These are phyloP conservation scores for Melanchra persicariae DNA, from an alignment of 2,888 invertebrate species.

Conservation along the genomic window DNA sequence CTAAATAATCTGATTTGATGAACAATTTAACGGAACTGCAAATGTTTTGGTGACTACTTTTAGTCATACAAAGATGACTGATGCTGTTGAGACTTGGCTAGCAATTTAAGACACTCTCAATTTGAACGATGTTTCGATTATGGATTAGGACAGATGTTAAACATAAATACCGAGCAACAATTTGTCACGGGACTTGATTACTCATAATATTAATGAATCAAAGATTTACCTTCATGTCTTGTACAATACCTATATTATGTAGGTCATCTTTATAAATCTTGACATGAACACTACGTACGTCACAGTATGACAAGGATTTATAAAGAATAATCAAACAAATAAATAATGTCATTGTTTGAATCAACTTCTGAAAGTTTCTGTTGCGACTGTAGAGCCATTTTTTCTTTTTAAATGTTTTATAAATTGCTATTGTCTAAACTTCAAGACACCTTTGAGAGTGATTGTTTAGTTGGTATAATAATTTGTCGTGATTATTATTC, in stretches of 20 bases:
- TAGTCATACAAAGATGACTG: background rate
- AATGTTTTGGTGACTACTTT: background rate
- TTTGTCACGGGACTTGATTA: constrained; percentile 56
- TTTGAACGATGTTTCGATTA: constrained; percentile 31
- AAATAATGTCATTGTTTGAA: constrained; percentile 18
- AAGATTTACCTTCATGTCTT: constrained; percentile 15
- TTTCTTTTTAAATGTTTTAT: constrained; percentile 1
- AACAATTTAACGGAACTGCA: background rate
- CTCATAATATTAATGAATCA: constrained; percentile 46
- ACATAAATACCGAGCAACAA: constrained; percentile 51
- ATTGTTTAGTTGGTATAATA: constrained; percentile 1
- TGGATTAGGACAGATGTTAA: constrained; percentile 44
- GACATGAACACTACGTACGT: background rate
- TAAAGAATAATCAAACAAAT: background rate
- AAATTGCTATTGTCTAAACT: constrained; percentile 7
- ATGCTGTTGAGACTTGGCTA: constrained; percentile 27
- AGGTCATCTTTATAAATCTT: constrained; percentile 23
- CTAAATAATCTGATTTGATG: no score
- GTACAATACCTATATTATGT: background rate
- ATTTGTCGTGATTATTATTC: constrained; percentile 6
- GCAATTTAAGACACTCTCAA: background rate
- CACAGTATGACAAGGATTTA: background rate
- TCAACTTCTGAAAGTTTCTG: constrained; percentile 1
- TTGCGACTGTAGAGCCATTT: constrained; percentile 2
- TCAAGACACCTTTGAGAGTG: constrained; percentile 7